Evolutionary conservation across 2,797 vertebrate genomes (phyloP), one percentile per base, ranked within the genome.

Genomic region (Gouania willdenowi): DNA sequence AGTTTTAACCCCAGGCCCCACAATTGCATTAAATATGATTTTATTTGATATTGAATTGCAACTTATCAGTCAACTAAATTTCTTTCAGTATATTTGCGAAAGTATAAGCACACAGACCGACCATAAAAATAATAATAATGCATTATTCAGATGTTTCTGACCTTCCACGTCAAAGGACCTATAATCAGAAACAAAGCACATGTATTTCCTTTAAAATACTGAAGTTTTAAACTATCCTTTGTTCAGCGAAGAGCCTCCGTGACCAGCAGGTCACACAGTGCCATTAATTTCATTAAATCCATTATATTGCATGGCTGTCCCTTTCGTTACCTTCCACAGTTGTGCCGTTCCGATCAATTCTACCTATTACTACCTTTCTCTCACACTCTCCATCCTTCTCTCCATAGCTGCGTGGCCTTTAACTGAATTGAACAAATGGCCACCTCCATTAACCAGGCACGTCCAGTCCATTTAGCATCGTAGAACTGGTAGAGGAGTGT

Each of bases 341-440:
- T 41, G 51, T 28, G 42, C 48, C 58, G 61, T 32, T 55, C 50
- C 64, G 43, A 69, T 71, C 53, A 59, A 35, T 65, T 47, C 42
- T 19, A 33, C 66, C 64, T 38, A 48, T 66, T 66, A 51, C 38
- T 8, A 29, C 7, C 47, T 31, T 46, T 45, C 41, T 49, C 35
- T 69, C 65, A 34, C 5, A 50, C 33, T 26, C 38, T 54, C 50
- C 37, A 44, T 30, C 55, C 38, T 29, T 30, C 34, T 21, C 20
- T 48, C 40, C 28, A 46, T 42, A 57, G 12, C 47, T 2, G 28
- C 57, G 66, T 54, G 38, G 38, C 66, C 65, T 71, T 72, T 68
- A 79, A 67, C 58, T 58, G 53, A 58, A 75, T 39, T 77, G 64
- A 81, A 69, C 66, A 68, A 71, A 66, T 62, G 68, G 61, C 60